A percentile compares a stretch with the other conserved stretches of the same genome.
These are phyloP conservation scores for Drosophila kanapiae DNA, from an alignment of 1,140 invertebrate genomes.

Conservation along the genomic window DNA sequence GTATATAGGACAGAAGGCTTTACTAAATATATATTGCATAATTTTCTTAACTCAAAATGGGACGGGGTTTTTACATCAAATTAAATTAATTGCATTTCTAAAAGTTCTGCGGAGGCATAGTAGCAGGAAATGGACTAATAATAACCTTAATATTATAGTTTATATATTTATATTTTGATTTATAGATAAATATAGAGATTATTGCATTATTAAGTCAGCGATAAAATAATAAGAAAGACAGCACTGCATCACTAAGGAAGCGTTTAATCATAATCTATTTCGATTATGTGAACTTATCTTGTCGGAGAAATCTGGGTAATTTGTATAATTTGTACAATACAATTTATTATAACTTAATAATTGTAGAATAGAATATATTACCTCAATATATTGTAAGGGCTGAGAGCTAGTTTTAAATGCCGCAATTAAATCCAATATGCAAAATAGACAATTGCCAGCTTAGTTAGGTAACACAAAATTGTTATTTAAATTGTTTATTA, in stretches of 20 bases:
- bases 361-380: neutral
- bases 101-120: too few species aligned
- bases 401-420: too few species aligned
- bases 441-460: neutral
- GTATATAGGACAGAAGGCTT: slow-evolving; percentile 37
- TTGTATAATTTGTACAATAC: neutral
- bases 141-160: too few species aligned
- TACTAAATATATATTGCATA: slow-evolving; percentile 23
- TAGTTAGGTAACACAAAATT: neutral
- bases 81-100: too few species aligned
- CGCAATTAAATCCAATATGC: neutral
- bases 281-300: neutral
- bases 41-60: slow-evolving; percentile 3
- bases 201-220: neutral
- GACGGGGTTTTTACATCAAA: neutral
- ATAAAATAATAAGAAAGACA: neutral
- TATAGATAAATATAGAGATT: neutral
- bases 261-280: neutral
- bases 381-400: too few species aligned
- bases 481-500: too few species aligned
- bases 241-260: neutral
- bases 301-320: neutral
- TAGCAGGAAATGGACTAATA: too few species aligned
- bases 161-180: neutral
- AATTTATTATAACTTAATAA: neutral